These are phyloP conservation scores for Cinclus cinclus DNA, from an alignment of 2,113 vertebrate genomes.

Conservation along the genomic window DNA sequence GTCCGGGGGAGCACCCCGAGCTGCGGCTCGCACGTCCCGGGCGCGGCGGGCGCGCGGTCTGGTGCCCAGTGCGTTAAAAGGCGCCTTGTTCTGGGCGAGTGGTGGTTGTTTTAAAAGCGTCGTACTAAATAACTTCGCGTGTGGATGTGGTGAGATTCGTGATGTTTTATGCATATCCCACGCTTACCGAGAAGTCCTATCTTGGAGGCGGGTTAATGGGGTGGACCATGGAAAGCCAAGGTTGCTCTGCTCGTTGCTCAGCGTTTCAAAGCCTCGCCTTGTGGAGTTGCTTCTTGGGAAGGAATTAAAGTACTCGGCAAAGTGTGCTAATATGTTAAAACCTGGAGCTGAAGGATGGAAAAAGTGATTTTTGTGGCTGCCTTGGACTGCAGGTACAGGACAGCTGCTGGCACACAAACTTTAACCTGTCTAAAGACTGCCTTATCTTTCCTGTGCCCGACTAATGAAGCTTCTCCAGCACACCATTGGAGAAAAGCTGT, in stretches of 20 bases:
- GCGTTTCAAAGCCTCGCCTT: background rate
- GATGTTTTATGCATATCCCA: fast-evolving
- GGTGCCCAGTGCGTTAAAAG: fast-evolving
- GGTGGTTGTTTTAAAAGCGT: too few species aligned
- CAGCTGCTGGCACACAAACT: fast-evolving
- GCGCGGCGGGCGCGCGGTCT: fast-evolving
- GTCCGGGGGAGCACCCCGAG: fast-evolving
- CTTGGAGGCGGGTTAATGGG: background rate
- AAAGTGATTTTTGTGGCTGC: background rate
- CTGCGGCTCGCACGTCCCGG: fast-evolving
- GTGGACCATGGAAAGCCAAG: background rate
- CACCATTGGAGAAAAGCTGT: background rate
- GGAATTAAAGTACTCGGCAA: background rate
- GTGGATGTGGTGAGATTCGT: background rate
- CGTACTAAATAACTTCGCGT: fast-evolving
- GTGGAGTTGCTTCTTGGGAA: background rate
- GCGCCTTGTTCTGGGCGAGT: fast-evolving
- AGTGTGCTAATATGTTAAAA: background rate
- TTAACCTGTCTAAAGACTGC: background rate
- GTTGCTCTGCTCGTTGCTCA: fast-evolving
- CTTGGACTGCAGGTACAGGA: background rate
- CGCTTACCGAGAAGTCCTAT: fast-evolving
- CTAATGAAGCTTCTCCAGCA: background rate
- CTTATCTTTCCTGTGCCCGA: fast-evolving
- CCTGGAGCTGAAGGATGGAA: background rate